Conservation (phyloP, 1,140 invertebrate species). For the Rhyzopertha dominica region DNA sequence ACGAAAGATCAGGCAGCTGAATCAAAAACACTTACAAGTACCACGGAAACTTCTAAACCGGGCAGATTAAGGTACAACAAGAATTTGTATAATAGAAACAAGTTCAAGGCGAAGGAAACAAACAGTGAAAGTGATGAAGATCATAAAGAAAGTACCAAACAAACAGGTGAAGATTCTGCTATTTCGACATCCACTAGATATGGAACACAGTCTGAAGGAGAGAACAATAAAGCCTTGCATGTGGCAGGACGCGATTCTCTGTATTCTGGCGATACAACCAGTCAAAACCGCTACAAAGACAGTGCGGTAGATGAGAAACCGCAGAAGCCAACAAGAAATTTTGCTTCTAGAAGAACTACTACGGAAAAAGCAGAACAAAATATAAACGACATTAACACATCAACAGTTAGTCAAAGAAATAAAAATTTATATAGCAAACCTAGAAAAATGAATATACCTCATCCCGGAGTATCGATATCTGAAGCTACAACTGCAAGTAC, state of each 20-base stretch:
- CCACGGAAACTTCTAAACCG: too few species aligned
- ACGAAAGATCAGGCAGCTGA: too few species aligned
- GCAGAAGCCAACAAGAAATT: slow-evolving; percentile 5
- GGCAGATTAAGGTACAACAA: too few species aligned
- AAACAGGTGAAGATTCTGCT: background rate
- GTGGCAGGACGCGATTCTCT: too few species aligned
- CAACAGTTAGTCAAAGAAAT: slow-evolving; percentile 48
- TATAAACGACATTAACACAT: slow-evolving; percentile 45
- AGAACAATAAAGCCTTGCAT: too few species aligned
- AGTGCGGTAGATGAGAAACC: background rate
- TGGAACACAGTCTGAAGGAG: too few species aligned
- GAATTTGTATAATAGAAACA: too few species aligned
- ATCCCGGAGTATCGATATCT: background rate
- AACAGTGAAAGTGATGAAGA: background rate
- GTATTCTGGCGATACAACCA: slow-evolving; percentile 1
- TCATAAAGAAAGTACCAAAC: background rate
- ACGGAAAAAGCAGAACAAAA: slow-evolving; percentile 11
- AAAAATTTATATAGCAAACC: slow-evolving; percentile 50
- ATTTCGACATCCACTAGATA: too few species aligned
- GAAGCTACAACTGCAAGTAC: slow-evolving; percentile 7
- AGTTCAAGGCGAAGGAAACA: background rate
- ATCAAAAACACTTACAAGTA: too few species aligned
- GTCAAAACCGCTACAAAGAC: slow-evolving; percentile 2
- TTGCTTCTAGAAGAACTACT: slow-evolving; percentile 15
- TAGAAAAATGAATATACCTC: slow-evolving; percentile 36